Evolutionary conservation across 2,113 vertebrate species (phyloP).

Genomic region (Sula dactylatra): DNA sequence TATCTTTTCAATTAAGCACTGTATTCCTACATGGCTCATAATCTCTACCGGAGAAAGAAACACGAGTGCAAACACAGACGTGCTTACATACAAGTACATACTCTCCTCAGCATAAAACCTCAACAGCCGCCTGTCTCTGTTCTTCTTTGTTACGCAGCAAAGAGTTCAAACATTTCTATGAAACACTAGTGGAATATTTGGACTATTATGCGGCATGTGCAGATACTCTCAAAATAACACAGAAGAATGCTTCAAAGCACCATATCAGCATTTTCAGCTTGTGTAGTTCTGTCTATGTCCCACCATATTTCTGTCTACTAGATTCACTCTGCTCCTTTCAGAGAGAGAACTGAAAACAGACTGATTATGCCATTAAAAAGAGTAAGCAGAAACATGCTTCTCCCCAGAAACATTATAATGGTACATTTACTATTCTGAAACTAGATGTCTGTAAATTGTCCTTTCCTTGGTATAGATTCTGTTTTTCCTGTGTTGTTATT

Average conservation of each 20-base stretch:
- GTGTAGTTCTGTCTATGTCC: neutral
- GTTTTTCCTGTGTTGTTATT: neutral
- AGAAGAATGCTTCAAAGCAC: neutral
- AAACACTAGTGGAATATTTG: neutral
- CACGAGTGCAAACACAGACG: neutral
- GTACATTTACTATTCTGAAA: neutral
- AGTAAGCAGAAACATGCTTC: neutral
- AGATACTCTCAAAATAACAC: neutral
- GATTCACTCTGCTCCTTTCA: neutral
- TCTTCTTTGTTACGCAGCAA: neutral
- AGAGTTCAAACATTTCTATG: neutral
- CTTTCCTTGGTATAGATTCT: neutral
- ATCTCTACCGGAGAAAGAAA: neutral
- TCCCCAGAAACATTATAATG: rapidly evolving
- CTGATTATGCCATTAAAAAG: neutral
- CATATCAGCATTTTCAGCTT: neutral
- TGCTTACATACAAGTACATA: neutral
- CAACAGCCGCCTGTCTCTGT: neutral
- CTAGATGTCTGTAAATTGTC: neutral
- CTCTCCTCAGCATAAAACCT: neutral
- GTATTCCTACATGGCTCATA: neutral
- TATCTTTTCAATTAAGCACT: constrained; percentile 68
- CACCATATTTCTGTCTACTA: neutral
- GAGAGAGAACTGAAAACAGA: neutral
- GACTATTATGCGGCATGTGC: neutral